Evolutionary conservation across 2,888 invertebrate genomes (phyloP).

Genomic region (Tachina fera): DNA sequence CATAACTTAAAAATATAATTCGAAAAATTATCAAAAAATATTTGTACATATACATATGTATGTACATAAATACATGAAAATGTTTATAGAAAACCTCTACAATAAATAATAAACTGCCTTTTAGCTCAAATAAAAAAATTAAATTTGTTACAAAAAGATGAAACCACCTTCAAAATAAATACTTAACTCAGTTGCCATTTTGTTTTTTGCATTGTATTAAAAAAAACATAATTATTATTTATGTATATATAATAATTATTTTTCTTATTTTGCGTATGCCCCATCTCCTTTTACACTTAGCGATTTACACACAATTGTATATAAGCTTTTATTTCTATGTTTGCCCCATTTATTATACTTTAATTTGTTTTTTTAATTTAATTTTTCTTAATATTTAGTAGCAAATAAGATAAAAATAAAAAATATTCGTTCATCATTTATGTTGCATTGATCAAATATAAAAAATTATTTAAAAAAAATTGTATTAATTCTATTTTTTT

Average conservation of each 20-base stretch:
- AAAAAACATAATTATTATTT: constrained; percentile 19
- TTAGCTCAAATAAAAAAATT: constrained; percentile 57
- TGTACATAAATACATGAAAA: neutral
- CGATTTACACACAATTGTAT: constrained; percentile 37
- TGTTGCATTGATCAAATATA: constrained; percentile 18
- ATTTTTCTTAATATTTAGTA: constrained; percentile 4
- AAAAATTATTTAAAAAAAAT: constrained; percentile 16
- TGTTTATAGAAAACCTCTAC: constrained; percentile 31
- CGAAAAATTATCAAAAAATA: constrained; percentile 7
- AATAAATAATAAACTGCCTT: constrained; percentile 64
- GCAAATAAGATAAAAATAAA: constrained; percentile 25
- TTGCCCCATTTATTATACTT: constrained; percentile 40
- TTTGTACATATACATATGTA: neutral
- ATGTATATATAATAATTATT: too few species aligned
- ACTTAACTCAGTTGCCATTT: constrained; percentile 65
- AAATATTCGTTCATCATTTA: neutral
- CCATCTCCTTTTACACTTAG: neutral
- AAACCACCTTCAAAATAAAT: constrained; percentile 58
- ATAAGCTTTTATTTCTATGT: constrained; percentile 40
- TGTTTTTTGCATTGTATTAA: constrained; percentile 36
- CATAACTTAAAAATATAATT: constrained; percentile 13
- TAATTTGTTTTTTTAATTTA: constrained; percentile 26
- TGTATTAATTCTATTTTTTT: constrained; percentile 3
- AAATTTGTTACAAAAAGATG: constrained; percentile 37
- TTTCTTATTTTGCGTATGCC: constrained; percentile 28